Conservation (phyloP, 2,888 invertebrate species). For the Ophion obscuratus region DNA sequence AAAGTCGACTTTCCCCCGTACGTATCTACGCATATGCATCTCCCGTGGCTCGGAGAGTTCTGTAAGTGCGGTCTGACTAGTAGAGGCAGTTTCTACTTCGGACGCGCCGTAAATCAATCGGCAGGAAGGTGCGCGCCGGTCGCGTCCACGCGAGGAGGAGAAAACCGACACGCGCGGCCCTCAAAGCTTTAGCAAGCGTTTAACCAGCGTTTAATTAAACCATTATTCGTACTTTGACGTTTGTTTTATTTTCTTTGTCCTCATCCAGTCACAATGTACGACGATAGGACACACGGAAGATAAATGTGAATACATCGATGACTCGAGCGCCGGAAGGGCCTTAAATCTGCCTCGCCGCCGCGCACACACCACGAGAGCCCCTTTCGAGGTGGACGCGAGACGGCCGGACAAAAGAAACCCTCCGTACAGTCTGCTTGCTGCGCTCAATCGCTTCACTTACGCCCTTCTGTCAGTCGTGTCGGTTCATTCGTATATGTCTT, state of each 20-base stretch:
- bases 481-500: background rate
- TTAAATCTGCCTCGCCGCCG: conserved; percentile 1
- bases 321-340: conserved; percentile 20
- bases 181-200: conserved; percentile 65
- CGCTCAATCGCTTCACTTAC: background rate
- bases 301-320: conserved; percentile 13
- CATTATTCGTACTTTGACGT: conserved; percentile 72
- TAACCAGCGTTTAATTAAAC: conserved; percentile 76
- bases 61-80: conserved; percentile 43
- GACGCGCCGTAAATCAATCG: conserved; percentile 55
- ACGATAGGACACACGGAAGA: background rate
- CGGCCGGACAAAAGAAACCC: background rate
- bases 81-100: conserved; percentile 48
- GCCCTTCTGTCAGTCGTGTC: background rate
- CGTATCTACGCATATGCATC: background rate
- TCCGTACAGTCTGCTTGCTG: background rate
- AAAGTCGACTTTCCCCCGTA: background rate
- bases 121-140: conserved; percentile 6
- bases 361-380: background rate
- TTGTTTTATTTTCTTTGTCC: background rate
- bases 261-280: conserved; percentile 5
- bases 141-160: conserved; percentile 46
- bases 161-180: conserved; percentile 57
- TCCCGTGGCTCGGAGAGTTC: conserved; percentile 12
- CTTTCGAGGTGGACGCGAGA: background rate